Conservation (phyloP, 1,140 invertebrate genomes). For the Pachyrhynchus sulphureomaculatus region DNA sequence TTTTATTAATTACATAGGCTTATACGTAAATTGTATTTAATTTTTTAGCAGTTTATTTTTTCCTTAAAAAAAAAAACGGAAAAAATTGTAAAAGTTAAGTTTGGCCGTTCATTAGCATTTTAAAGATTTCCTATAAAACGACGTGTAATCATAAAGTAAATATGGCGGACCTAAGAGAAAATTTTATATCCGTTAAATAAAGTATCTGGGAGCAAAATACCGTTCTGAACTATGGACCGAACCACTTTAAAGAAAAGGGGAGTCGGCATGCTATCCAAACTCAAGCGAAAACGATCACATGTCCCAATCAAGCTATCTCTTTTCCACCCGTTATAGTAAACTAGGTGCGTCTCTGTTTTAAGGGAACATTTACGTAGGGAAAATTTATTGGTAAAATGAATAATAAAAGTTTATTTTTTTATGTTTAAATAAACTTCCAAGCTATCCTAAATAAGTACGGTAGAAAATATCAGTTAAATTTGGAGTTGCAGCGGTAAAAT, state of each 20-base stretch:
- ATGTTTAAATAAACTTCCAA: neutral
- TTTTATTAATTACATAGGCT: no score
- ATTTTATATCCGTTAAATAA: constrained; percentile 35
- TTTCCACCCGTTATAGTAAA: constrained; percentile 8
- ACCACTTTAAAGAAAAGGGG: constrained; percentile 49
- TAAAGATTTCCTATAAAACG: neutral
- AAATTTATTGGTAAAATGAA: constrained; percentile 23
- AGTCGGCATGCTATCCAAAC: constrained; percentile 44
- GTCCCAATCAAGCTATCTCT: constrained; percentile 21
- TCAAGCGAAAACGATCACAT: constrained; percentile 46
- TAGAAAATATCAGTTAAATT: no score
- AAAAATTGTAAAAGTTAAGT: no score
- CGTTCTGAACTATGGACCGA: constrained; percentile 44
- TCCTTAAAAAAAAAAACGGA: no score
- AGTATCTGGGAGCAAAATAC: constrained; percentile 43
- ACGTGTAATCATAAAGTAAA: constrained; percentile 3
- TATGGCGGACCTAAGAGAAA: constrained; percentile 29
- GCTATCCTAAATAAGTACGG: no score
- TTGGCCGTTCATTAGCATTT: no score
- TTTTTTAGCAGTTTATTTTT: no score
- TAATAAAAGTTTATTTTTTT: neutral
- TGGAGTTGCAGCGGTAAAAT: no score
- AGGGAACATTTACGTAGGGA: constrained; percentile 22
- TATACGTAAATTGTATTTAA: no score
- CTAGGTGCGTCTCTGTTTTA: constrained; percentile 28